phyloP scores from a whole-genome alignment of 2,888 invertebrate species.

The Harmothoe impar region DNA sequence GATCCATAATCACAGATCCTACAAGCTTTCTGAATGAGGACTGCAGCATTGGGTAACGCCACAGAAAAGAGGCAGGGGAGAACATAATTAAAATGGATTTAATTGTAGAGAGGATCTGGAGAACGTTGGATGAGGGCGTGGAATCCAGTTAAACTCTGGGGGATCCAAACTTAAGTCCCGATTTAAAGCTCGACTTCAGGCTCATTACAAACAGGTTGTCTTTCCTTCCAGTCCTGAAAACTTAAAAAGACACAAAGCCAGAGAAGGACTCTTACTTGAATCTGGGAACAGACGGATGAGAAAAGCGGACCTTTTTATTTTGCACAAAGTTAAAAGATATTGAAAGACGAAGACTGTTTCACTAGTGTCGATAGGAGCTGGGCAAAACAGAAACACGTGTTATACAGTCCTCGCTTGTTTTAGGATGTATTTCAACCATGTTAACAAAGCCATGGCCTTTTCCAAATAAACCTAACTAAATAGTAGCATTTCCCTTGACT shows the following conservation, averaged over 20 bases:
- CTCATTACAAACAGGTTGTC: not conserved
- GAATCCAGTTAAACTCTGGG: not conserved
- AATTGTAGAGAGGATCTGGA: not conserved
- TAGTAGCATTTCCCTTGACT: no score
- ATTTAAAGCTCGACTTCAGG: not conserved
- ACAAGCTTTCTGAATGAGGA: not conserved
- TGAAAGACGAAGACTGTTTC: not conserved
- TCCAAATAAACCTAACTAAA: no score
- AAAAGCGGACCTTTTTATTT: not conserved
- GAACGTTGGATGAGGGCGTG: not conserved
- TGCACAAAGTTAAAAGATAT: not conserved
- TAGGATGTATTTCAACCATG: no score
- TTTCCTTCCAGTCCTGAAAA: not conserved
- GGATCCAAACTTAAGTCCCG: slow-evolving; percentile 34
- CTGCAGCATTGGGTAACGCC: not conserved
- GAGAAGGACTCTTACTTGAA: not conserved
- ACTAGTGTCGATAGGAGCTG: not conserved
- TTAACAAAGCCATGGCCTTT: no score
- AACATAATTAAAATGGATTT: slow-evolving; percentile 29
- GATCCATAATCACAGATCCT: not conserved
- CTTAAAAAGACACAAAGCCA: not conserved
- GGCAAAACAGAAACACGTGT: not conserved
- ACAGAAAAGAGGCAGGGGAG: slow-evolving; percentile 1
- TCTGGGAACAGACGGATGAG: not conserved
- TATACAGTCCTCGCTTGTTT: no score